Evolutionary conservation across 2,113 vertebrate genomes (phyloP).

Genomic region (Trichechus manatus): DNA sequence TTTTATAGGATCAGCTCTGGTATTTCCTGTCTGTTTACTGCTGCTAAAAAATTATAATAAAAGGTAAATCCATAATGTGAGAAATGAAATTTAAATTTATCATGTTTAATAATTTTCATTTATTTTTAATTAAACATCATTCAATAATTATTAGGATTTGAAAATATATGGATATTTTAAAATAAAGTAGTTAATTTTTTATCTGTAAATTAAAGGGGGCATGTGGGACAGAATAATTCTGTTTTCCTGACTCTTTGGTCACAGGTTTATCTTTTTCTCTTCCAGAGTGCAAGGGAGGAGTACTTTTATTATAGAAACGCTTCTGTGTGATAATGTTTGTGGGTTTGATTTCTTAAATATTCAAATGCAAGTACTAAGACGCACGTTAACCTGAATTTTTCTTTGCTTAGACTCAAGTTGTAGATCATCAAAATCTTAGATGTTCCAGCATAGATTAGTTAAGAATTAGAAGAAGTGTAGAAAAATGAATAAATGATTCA

Average conservation of each 20-base stretch:
- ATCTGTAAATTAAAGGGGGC: not conserved
- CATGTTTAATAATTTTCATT: not conserved
- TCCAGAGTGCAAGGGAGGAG: not conserved
- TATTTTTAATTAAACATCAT: not conserved
- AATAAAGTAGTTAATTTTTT: not conserved
- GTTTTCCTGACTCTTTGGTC: conserved; percentile 1
- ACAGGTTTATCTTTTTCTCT: conserved; percentile 15
- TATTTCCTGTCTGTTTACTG: not conserved
- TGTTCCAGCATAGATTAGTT: not conserved
- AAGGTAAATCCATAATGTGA: not conserved
- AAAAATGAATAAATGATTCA: not conserved
- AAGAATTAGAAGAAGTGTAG: not conserved
- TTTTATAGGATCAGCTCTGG: not conserved
- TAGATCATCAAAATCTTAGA: not conserved
- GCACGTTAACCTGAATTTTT: not conserved
- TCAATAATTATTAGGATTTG: conserved; percentile 14
- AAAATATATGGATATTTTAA: conserved; percentile 16
- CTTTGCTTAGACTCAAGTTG: not conserved
- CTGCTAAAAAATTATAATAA: not conserved
- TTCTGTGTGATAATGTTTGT: not conserved
- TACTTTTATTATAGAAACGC: not conserved
- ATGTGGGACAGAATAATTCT: not conserved
- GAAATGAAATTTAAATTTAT: conserved; percentile 1
- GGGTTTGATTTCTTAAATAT: not conserved
- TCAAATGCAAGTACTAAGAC: not conserved